These are phyloP conservation scores for Siniperca scherzeri DNA, from an alignment of 2,797 vertebrate species.

Conservation along the genomic window DNA sequence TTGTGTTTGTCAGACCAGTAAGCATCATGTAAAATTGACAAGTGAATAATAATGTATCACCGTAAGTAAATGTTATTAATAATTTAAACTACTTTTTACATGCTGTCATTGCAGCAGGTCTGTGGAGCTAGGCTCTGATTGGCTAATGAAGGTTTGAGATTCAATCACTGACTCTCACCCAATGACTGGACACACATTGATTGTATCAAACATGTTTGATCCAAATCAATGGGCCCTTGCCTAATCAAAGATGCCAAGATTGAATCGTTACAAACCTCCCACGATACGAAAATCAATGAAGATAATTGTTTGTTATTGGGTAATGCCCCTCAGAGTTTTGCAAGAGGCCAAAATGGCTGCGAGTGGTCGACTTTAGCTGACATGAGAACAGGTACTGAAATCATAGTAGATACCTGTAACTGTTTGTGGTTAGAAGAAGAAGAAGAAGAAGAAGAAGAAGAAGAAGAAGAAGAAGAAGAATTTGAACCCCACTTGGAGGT, in stretches of 20 bases:
- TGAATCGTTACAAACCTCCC: background rate
- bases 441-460: background rate
- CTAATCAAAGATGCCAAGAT: background rate
- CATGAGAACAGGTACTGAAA: background rate
- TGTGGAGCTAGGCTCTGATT: background rate
- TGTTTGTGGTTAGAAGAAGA: background rate
- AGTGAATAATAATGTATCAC: background rate
- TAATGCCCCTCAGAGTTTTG: background rate
- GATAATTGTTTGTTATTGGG: background rate
- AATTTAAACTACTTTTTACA: background rate
- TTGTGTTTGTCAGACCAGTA: background rate
- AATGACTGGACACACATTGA: background rate
- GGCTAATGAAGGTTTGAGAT: background rate
- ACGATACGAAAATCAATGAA: background rate
- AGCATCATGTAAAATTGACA: background rate
- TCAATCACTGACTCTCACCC: background rate
- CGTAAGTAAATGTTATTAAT: background rate
- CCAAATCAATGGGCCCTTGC: background rate
- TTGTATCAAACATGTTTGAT: background rate
- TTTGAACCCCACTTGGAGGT: background rate
- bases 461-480: background rate
- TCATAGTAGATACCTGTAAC: background rate
- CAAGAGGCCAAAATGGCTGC: background rate
- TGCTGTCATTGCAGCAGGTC: background rate
- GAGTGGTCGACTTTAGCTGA: background rate